A percentile compares a stretch with the other conserved stretches of the same genome.
These are phyloP conservation scores for Lophura nycthemera DNA, from an alignment of 2,113 vertebrate genomes.

Conservation along the genomic window DNA sequence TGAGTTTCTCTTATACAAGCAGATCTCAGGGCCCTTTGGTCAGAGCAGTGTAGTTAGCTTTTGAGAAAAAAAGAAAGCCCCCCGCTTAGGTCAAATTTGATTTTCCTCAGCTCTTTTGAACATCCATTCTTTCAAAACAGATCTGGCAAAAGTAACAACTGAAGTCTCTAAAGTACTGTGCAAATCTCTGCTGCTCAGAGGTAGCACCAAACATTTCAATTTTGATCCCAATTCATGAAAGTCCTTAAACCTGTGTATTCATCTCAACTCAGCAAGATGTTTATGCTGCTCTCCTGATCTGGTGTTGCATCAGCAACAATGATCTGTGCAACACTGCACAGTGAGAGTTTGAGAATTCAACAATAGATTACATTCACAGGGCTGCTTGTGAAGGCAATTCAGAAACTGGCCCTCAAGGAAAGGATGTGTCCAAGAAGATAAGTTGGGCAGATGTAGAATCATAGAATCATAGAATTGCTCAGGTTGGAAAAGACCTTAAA, in stretches of 20 bases:
- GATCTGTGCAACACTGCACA: fast-evolving
- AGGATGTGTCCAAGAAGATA: fast-evolving
- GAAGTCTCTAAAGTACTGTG: not conserved
- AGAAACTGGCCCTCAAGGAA: not conserved
- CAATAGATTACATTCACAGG: not conserved
- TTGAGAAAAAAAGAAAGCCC: not conserved
- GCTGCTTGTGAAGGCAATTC: not conserved
- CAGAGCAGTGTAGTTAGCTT: not conserved
- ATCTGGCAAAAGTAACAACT: not conserved
- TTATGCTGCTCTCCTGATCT: not conserved
- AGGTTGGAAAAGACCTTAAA: too few species aligned
- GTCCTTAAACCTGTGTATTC: not conserved
- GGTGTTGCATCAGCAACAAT: not conserved
- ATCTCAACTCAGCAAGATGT: not conserved
- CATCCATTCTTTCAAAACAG: not conserved
- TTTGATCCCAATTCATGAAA: not conserved
- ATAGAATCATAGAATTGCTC: too few species aligned
- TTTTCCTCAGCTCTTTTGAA: not conserved
- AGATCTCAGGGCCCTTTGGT: not conserved
- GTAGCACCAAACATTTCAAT: not conserved
- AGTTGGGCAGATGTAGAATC: not conserved
- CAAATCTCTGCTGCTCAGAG: not conserved
- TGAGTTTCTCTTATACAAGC: fast-evolving
- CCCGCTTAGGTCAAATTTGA: not conserved
- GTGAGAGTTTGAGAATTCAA: not conserved